phyloP scores from a whole-genome alignment of 2,888 invertebrate genomes.

The Pandemis heparana region DNA sequence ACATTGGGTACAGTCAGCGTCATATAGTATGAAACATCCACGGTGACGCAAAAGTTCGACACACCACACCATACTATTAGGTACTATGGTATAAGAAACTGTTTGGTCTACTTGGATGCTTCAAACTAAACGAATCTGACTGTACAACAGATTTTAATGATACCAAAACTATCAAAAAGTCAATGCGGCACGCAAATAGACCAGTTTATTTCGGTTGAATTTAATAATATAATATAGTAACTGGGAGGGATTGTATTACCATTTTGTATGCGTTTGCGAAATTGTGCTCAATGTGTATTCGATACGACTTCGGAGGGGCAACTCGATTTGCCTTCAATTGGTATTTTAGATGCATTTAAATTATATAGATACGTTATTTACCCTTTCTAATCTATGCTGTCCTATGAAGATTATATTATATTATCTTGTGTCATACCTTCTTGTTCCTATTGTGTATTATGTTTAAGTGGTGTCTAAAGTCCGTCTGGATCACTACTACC shows the following conservation, averaged over 20 bases:
- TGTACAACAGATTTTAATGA: too few relatives aligned
- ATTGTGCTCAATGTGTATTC: conserved; percentile 17
- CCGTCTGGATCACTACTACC: too few relatives aligned
- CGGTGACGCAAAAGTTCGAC: too few relatives aligned
- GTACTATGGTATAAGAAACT: too few relatives aligned
- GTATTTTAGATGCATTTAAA: not conserved
- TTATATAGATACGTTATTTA: conserved; percentile 4
- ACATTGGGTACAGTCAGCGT: too few relatives aligned
- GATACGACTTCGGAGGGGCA: conserved; percentile 17
- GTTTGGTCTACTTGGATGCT: too few relatives aligned
- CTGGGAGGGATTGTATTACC: not conserved
- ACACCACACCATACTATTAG: too few relatives aligned
- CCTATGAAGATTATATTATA: not conserved
- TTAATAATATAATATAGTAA: not conserved
- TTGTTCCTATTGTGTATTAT: too few relatives aligned
- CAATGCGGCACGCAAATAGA: not conserved
- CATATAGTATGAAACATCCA: too few relatives aligned
- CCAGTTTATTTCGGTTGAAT: conserved; percentile 8
- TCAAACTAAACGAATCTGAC: too few relatives aligned
- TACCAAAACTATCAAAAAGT: not conserved
- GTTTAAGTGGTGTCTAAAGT: too few relatives aligned
- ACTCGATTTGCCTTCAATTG: conserved; percentile 23
- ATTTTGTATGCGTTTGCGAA: conserved; percentile 18
- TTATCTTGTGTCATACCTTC: not conserved
- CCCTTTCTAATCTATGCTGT: not conserved